Evolutionary conservation across 2,797 vertebrate species (phyloP), one percentile per base, ranked within the genome.

Genomic region (Linurgus olivaceus): DNA sequence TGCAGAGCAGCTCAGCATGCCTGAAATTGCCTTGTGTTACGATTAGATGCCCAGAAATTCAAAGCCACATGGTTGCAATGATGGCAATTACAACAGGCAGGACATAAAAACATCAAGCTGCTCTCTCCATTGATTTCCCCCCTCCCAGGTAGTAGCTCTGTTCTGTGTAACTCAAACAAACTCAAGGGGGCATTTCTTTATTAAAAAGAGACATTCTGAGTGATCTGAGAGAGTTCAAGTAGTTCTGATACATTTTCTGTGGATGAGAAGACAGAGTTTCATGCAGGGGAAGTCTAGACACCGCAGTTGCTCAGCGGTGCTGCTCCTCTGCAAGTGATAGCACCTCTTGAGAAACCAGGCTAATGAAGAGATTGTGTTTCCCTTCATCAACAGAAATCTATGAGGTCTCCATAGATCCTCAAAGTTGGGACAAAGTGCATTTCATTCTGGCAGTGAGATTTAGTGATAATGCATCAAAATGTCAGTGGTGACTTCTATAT

Each of bases 341-440:
- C 1, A 31, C 1, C 8, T 63, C 25, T 61, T 1, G 1, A 40
- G 45, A 74, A 11, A 33, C 19, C 8, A 7, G 26, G 44, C 3
- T 82, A 42, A 44, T 38, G 11, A 57, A 78, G 11, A 74, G 11
- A 55, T 0, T 48, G 17, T 1, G 5, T 10, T 61, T 11, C 13
- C 15, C 25, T 63, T 51, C 62, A 51, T 45, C 17, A 57, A 11
- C 10, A 62, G 33, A 80, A 37, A 86, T 5, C 48, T 70, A 2
- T 59, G 29, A 77, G 9, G 13, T 68, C 16, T 54, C 28, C 31
- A 40, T 5, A 55, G 18, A 50, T 44, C n/a, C 21, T 17, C 35
- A 66, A 73, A 76, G 5, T 5, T 37, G 70, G 20, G 23, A 63
- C 5, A 67, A 80, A 74, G 24, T 65, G 6, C 47, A 19, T 45